A percentile compares a stretch with the other conserved stretches of the same genome.
Conservation (phyloP, 2,113 vertebrate genomes). For the Dinomys branickii region DNA sequence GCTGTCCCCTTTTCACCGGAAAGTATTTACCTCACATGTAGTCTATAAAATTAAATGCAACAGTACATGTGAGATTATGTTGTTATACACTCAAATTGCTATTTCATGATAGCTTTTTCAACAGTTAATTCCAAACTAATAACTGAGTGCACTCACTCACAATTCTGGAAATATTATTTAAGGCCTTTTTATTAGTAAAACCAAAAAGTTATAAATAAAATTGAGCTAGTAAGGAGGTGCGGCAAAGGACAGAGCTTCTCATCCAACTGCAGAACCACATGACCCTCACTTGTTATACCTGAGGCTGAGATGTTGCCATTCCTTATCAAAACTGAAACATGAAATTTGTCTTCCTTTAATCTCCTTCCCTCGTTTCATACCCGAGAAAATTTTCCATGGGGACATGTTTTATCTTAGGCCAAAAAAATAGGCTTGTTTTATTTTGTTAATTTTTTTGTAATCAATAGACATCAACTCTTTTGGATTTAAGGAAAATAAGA, state of each 20-base stretch:
- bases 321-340: background rate
- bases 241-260: background rate
- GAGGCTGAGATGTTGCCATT: background rate
- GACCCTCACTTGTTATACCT: background rate
- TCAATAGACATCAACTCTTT: background rate
- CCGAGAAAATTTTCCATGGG: background rate
- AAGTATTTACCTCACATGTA: background rate
- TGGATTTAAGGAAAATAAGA: background rate
- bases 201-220: background rate
- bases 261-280: background rate
- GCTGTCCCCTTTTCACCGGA: background rate
- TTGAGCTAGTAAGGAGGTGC: background rate
- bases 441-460: background rate
- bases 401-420: background rate
- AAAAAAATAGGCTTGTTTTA: constrained; percentile 29
- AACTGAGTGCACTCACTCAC: background rate
- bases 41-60: background rate
- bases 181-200: constrained; percentile 17
- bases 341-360: background rate
- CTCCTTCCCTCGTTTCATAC: background rate
- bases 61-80: background rate
- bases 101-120: background rate
- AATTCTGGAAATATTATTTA: constrained; percentile 8
- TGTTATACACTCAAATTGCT: background rate
- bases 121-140: background rate